Percentiles rank a stretch among this genome's conserved stretches.
phyloP scores from a whole-genome alignment of 2,113 vertebrate genomes.

The Potamarius usumacintae region DNA sequence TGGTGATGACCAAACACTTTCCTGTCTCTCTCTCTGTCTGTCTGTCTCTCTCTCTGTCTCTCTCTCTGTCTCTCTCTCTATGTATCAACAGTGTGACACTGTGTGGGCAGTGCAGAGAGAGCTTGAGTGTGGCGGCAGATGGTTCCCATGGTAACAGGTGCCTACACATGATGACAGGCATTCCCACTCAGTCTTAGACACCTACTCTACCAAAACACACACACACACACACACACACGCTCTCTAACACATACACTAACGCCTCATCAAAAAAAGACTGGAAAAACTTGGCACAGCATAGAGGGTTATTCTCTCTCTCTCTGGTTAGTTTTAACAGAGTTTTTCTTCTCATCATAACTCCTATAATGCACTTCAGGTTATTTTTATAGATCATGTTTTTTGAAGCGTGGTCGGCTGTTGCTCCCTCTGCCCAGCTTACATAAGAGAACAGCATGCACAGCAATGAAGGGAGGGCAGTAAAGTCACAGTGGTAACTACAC shows the following conservation, averaged over 20 bases:
- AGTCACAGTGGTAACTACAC: constrained; percentile 45
- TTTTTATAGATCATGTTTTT: constrained; percentile 48
- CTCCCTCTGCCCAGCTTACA: constrained; percentile 40
- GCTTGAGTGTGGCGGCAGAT: constrained; percentile 76
- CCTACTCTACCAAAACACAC: constrained; percentile 59
- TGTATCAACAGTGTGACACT: constrained; percentile 64
- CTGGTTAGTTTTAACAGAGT: constrained; percentile 46
- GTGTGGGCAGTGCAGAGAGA: constrained; percentile 73
- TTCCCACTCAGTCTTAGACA: constrained; percentile 77
- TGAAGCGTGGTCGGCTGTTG: constrained; percentile 44
- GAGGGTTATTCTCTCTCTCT: constrained; percentile 50
- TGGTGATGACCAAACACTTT: constrained; percentile 8
- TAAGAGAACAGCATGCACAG: constrained; percentile 35
- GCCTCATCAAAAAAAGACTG: constrained; percentile 28
- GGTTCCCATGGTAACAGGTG: constrained; percentile 74
- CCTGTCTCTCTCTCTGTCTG: constrained; percentile 8
- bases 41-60: constrained; percentile 24
- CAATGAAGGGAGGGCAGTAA: constrained; percentile 26
- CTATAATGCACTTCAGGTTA: constrained; percentile 47
- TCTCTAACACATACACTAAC: constrained; percentile 19
- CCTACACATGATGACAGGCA: constrained; percentile 79
- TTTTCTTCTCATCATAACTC: constrained; percentile 45
- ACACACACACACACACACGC: constrained; percentile 35
- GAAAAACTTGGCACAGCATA: constrained; percentile 44
- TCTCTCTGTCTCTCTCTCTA: constrained; percentile 47